Conservation (phyloP, 2,113 vertebrate genomes). For the Clarias macrocephalus region DNA sequence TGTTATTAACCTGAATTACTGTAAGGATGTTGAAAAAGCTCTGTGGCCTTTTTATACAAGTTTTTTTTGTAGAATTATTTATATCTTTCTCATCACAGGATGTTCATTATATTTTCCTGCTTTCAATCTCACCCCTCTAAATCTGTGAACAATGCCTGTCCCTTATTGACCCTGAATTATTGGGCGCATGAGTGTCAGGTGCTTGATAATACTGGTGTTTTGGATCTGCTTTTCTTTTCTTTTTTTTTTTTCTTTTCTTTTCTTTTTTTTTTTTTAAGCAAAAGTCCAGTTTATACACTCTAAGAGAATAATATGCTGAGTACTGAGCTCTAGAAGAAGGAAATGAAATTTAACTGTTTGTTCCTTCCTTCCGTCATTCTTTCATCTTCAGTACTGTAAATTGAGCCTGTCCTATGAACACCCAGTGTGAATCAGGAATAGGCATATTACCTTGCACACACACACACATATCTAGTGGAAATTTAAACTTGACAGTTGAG, state of each 20-base stretch:
- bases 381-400: not conserved
- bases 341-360: not conserved
- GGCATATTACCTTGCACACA: not conserved
- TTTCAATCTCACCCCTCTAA: not conserved
- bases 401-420: not conserved
- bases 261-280: not conserved
- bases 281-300: not conserved
- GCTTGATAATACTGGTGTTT: conserved; percentile 39
- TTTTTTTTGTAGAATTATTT: not conserved
- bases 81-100: not conserved
- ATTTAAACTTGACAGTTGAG: not conserved
- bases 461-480: not conserved
- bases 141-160: not conserved
- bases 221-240: not conserved
- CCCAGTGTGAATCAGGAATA: not conserved
- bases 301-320: not conserved
- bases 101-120: not conserved
- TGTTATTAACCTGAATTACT: not conserved
- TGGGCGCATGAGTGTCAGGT: conserved; percentile 49
- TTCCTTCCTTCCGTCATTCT: not conserved
- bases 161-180: not conserved
- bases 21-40: not conserved
- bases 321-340: too few relatives aligned
- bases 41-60: not conserved
- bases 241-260: not conserved